Evolutionary conservation across 2,888 invertebrate species (phyloP).

Genomic region (Ormyrus labotus): DNA sequence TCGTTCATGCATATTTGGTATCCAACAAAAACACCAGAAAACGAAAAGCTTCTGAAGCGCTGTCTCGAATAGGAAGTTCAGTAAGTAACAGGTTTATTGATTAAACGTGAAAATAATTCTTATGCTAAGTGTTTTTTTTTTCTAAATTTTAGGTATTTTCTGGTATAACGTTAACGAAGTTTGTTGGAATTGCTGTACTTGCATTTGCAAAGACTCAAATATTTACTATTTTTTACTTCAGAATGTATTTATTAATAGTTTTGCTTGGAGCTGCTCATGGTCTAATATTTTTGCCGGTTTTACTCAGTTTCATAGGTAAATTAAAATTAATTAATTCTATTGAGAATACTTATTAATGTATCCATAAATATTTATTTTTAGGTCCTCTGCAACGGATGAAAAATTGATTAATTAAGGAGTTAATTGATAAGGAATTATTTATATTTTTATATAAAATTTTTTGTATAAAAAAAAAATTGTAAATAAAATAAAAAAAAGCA

Average conservation of each 20-base stretch:
- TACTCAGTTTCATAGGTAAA: slow-evolving; percentile 87
- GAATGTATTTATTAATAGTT: slow-evolving; percentile 97
- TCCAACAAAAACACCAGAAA: slow-evolving; percentile 76
- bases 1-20: slow-evolving; percentile 84
- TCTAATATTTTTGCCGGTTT: slow-evolving; percentile 92
- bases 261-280: slow-evolving; percentile 94
- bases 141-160: slow-evolving; percentile 83
- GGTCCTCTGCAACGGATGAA: slow-evolving; percentile 36
- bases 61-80: slow-evolving; percentile 90
- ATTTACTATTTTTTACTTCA: slow-evolving; percentile 94
- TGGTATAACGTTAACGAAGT: slow-evolving; percentile 96
- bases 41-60: slow-evolving; percentile 84
- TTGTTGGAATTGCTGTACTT: slow-evolving; percentile 91
- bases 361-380: slow-evolving; percentile 22
- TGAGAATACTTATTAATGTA: neutral
- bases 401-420: neutral
- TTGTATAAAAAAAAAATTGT: slow-evolving; percentile 14
- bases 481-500: slow-evolving; percentile 18
- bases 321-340: neutral
- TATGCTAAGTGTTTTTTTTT: neutral
- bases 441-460: slow-evolving; percentile 17
- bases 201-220: slow-evolving; percentile 95
- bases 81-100: slow-evolving; percentile 76
- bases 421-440: slow-evolving; percentile 15
- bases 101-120: too few species aligned